Base-by-base conservation (phyloP, 2,888 invertebrate species). In the Iselma pallidipennis region DNA sequence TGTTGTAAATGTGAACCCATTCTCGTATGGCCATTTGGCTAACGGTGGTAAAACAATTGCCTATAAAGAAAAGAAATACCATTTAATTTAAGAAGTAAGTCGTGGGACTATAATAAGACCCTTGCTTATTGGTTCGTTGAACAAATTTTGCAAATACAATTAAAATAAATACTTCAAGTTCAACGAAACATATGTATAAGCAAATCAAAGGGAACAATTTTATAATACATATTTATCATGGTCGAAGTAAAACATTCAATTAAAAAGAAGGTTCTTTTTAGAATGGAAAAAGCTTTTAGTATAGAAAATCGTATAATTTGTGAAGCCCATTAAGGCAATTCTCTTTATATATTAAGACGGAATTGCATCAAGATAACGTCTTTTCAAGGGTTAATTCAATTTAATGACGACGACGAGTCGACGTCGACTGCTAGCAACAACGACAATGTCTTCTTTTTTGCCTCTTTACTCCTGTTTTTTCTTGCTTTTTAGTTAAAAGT, bases 1-100 rank as follows among this genome's bases (percentile, higher is more conserved):
- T 74, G 98, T 98, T 75, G 96, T 95, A 84, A 99, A 99, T 56
- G 99, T 98, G 89, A 98, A 99, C 62, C 99, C 99, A 84, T 91
- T 97, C 84, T 98, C 98, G 84, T 98, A 95, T 33, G 99, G 99
- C 98, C 98, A 99, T 82, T 95, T 91, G 66, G 97, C 95, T 78
- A 99, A 85, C 16, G 99, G 99, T 55, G 99, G 98, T 77, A 99
- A 86, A 49, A 98, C 95, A 76, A 99, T 89, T 63, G 97, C 98
- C 98, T 98, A 85, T 2, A 85, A 85, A 76, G 25, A 50, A n/a
- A 77, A 74, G 2, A 45, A 23, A n/a, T 12, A 21, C 12, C 21
- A 16, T 37, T 16, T 9, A 9, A 16, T 37, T n/a, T n/a, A n/a
- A n/a, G n/a, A n/a, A n/a, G n/a, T n/a, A n/a, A n/a, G n/a, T n/a